Base-by-base conservation (phyloP, 2,113 vertebrate species). In the Bagarius yarrelli region DNA sequence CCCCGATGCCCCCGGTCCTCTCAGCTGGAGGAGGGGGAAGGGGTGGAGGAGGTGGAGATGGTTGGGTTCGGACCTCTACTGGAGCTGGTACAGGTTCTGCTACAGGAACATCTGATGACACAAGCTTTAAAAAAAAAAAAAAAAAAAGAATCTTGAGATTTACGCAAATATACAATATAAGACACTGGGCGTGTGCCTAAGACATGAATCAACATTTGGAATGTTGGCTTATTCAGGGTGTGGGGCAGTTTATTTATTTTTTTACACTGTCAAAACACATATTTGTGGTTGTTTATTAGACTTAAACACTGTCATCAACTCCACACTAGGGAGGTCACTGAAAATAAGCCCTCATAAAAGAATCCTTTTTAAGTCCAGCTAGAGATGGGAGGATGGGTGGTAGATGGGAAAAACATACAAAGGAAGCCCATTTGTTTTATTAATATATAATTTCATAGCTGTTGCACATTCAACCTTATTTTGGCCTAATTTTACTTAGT, bases 1-100 rank as follows among this genome's bases (percentile, higher is more conserved):
- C 96, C 12, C 96, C 95, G 4, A 97, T 97, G 81, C 95, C 96
- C 8, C 95, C 95, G 0, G 95, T 96, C 82, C 96, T 94, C 86
- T 97, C 96, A 0, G 87, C 94, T 1, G 95, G 95, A 70, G 95
- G 91, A 16, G 95, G 92, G 0, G 95, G 95, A 57, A 96, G 89
- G 0, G 95, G 94, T 0, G 96, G 95, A 0, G 95, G 94, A 19
- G 95, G 93, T 8, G 95, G 95, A 0, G 92, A 94, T 15, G 94
- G 93, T 80, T 95, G 94, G 66, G 90, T 34, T 0, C 86, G 84
- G 34, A 90, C 87, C 82, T 95, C 95, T 19, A 90, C 90, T 8
- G 89, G 86, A 57, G 90, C 86, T 50, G 93, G 90, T 0, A 88
- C 90, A 19, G 92, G 90, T 0, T 90, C 88, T 87, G 83, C 78